Evolutionary conservation across 1,140 invertebrate genomes (phyloP), one percentile per base, ranked within the genome.

Genomic region (Diorhabda carinulata): DNA sequence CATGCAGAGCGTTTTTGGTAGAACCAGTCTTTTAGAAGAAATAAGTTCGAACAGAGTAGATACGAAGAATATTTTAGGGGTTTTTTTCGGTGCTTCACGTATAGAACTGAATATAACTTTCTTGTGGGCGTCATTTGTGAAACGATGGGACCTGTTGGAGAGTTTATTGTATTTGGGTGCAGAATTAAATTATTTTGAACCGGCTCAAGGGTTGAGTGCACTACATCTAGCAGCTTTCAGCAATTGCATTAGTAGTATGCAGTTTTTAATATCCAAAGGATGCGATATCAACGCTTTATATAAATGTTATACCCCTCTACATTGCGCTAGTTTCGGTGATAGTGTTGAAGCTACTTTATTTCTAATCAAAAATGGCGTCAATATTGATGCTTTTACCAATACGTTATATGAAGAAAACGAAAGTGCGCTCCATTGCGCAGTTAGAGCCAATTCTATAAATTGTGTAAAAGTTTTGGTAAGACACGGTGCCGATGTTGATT

Each of bases 261-360:
- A 84, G 63, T 89, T 87, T 74, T 81, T 94, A 3, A 84, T 93
- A 42, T 79, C 83, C 44, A 83, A 87, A 69, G 89, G 89, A 2
- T 86, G 86, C 57, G 87, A 88, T 76, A 84, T 91, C 3, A 89
- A 90, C 81, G 81, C 85, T 10, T 83, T 84, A 71, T 84, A 85
- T 66, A 88, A 88, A 80, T 87, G 85, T 70, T 90, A 89, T 75
- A 89, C 89, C 0, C 90, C 91, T 2, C 84, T 93, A 64, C 91
- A 93, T 80, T 92, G 90, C 76, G 91, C 92, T 7, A 91, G 91
- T 43, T 91, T 92, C 77, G 91, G 91, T 2, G 90, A 92, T 77
- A 88, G 89, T 47, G 81, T 86, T 3, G 88, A 90, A 75, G 88
- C 90, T 5, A 87, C 89, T 60, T 87, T 87, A 77, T 83, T 91